Evolutionary conservation across 2,113 vertebrate genomes (phyloP).

Genomic region (Gymnarchus niloticus): DNA sequence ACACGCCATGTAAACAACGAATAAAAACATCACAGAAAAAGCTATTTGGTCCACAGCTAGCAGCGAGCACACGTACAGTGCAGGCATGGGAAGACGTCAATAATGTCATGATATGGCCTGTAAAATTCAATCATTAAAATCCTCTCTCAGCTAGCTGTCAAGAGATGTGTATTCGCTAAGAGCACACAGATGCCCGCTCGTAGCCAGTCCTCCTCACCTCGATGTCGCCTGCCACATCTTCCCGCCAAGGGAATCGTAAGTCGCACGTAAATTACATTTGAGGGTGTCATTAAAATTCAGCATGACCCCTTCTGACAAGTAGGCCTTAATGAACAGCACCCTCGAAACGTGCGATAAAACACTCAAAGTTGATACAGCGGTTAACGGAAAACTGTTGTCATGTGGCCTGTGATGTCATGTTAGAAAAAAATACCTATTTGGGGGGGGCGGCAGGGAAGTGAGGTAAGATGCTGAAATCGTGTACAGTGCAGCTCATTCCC

Average conservation of each 20-base stretch:
- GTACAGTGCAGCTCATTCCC: too few relatives aligned
- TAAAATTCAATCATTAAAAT: background rate
- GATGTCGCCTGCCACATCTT: background rate
- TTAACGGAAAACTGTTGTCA: background rate
- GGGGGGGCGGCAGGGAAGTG: too few relatives aligned
- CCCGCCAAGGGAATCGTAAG: background rate
- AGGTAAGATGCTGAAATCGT: too few relatives aligned
- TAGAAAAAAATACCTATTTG: background rate
- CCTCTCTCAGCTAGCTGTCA: background rate
- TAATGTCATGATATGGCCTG: background rate
- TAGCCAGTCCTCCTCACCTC: background rate
- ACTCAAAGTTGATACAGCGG: background rate
- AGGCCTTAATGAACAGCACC: background rate
- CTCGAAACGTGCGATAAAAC: background rate
- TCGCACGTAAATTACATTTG: background rate
- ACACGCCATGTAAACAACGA: background rate
- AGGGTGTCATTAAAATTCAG: conserved; percentile 5
- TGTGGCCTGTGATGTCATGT: background rate
- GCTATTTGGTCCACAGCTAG: background rate
- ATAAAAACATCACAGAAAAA: conserved; percentile 1
- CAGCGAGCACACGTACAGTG: background rate
- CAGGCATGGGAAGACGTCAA: background rate
- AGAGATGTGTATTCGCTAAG: too few relatives aligned
- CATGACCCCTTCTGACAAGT: background rate
- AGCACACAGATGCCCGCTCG: background rate